Percentiles rank a stretch among this genome's conserved stretches.
Evolutionary conservation across 35 echinoderm and acorn worm genomes (phyloP).

Genomic region (Heliocidaris tuberculata): DNA sequence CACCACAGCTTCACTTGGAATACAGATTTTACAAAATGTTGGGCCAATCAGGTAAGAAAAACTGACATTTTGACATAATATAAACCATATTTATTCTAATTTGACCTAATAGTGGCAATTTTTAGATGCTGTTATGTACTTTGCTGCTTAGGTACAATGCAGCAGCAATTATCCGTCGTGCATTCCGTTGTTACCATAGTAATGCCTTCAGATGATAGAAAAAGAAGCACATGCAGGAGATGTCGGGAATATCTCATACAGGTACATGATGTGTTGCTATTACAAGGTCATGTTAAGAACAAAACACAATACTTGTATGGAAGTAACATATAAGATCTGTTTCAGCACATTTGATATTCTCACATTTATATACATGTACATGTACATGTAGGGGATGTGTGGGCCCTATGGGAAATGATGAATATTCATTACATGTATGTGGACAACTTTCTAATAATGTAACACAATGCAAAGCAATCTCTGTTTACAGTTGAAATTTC

Average conservation of each 20-base stretch:
- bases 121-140: not conserved
- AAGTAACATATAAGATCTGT: not conserved
- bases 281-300: not conserved
- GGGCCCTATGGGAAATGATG: not conserved
- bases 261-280: not conserved
- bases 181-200: not conserved
- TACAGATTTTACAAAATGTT: slow-evolving; percentile 99
- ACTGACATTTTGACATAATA: not conserved
- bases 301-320: not conserved
- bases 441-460: not conserved
- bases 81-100: no score
- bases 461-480: not conserved
- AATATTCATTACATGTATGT: not conserved
- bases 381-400: not conserved
- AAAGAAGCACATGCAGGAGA: not conserved
- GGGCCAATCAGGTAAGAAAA: slow-evolving; percentile 87
- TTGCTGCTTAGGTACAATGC: not conserved
- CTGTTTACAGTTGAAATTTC: not conserved
- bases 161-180: not conserved
- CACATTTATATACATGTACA: not conserved
- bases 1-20: slow-evolving; percentile 96
- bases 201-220: not conserved
- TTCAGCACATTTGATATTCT: not conserved
- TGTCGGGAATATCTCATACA: not conserved
- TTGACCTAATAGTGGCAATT: not conserved